Base-by-base conservation (phyloP, 2,113 vertebrate species). In the Probosciger aterrimus region DNA sequence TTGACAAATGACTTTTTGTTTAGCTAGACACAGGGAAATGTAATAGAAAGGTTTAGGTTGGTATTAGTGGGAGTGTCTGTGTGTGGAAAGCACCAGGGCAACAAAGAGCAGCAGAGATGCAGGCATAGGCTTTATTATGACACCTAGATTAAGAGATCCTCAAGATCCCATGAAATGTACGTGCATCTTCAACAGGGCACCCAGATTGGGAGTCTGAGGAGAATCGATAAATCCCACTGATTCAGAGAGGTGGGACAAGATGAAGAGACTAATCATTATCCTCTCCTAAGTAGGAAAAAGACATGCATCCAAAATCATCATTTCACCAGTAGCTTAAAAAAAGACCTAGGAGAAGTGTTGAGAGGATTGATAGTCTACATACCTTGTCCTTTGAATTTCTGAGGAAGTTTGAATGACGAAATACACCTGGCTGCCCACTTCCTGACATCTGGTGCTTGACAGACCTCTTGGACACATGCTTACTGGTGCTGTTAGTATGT, bases 281-380 rank as follows among this genome's bases (percentile, higher is more conserved):
- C 14, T 52, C n/a, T 75, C 5, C 10, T 31, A 62, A 49, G 33
- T 62, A 16, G 35, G 18, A 57, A 47, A 62, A 78, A 35, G 19
- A 10, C 6, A 9, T 47, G 33, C 0, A 0, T 33, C 18, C 18
- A 53, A 57, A 80, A 16, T 17, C 28, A 79, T 33, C 25, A 33
- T 74, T 79, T 52, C 19, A 46, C 22, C 43, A 46, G 10, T 62
- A 39, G 46, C n/a, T 6, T 57, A 25, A 28, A 69, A 88, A 63
- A 10, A 13, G 28, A 43, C 35, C 31, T 53, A 35, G 39, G 10
- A 55, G 41, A 39, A 62, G 12, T 23, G 25, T 22, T 44, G 57
- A 35, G 27, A 80, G 47, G 25, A 44, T 31, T 8, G 10, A 43
- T 25, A 57, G 4, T 24, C 30, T 44, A 1, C 0, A 0, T 28